Conservation (phyloP, 2,797 vertebrate species). For the Gymnoscopelus braueri region DNA sequence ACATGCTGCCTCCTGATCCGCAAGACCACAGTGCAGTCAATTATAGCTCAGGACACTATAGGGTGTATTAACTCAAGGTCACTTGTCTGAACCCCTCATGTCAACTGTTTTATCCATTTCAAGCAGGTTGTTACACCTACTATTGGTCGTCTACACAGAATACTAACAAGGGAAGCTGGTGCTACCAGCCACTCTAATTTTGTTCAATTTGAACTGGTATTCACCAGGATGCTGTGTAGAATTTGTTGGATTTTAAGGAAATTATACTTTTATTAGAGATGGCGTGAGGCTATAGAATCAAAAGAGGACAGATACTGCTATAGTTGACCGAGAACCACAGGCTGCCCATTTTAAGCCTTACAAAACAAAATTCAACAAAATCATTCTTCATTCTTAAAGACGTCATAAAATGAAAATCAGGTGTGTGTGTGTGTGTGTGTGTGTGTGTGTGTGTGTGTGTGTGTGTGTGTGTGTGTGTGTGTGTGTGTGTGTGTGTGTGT, state of each 20-base stretch:
- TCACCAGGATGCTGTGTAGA: conserved; percentile 63
- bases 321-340: conserved; percentile 42
- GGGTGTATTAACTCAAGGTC: conserved; percentile 74
- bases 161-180: conserved; percentile 64
- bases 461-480: too few relatives aligned
- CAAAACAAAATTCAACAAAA: conserved; percentile 34
- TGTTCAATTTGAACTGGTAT: conserved; percentile 75
- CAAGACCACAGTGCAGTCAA: conserved; percentile 23
- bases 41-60: conserved; percentile 18
- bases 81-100: conserved; percentile 55
- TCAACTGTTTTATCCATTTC: conserved; percentile 74
- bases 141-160: conserved; percentile 56
- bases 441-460: too few relatives aligned
- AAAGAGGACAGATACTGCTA: conserved; percentile 42
- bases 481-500: too few relatives aligned
- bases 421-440: too few relatives aligned
- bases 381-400: conserved; percentile 31
- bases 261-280: conserved; percentile 66
- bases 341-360: conserved; percentile 49
- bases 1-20: conserved; percentile 17
- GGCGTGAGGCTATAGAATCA: conserved; percentile 46
- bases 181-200: conserved; percentile 66
- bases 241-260: conserved; percentile 68
- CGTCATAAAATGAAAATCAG: too few relatives aligned
- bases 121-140: conserved; percentile 59